Evolutionary conservation across 2,888 invertebrate species (phyloP), one percentile per base, ranked within the genome.

Genomic region (Tortricodes alternella): DNA sequence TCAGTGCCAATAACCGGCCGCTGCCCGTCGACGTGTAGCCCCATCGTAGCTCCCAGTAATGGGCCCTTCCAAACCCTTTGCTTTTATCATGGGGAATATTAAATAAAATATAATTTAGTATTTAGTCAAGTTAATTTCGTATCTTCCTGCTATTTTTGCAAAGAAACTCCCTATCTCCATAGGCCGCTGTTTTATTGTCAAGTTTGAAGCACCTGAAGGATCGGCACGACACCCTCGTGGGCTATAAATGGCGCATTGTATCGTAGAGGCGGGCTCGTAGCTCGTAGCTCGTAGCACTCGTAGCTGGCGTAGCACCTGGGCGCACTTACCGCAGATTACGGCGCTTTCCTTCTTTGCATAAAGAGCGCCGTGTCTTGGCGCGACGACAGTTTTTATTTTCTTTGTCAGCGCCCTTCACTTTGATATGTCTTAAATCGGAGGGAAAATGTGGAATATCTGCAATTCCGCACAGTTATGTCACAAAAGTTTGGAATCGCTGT

Each of bases 261-360:
- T 57, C 48, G 44, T 49, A 48, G 59, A 53, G 53, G 23, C 58
- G 51, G 57, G 48, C 24, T 53, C 55, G 60, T 62, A 59, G 58
- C 56, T 44, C 46, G 46, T 43, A 49, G 46, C 51, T 58, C 64
- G 74, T 73, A 74, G 77, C 68, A 65, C 67, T 72, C 75, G 76
- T 75, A 78, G 75, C 65, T 64, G 61, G 58, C 73, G 79, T 81
- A 79, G 80, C 80, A 83, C 79, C 80, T 83, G 76, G 55, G 68
- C 71, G 65, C 75, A 76, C 80, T 81, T 78, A 78, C 70, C 67
- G 66, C 67, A 77, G 76, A 80, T 82, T 81, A 78, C 73, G 62
- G 64, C 70, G 73, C 68, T 75, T 76, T 61, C 65, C 67, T 66
- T 66, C 63, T 73, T 74, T 73, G 70, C 74, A 77, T 76, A 74